Evolutionary conservation across 2,113 vertebrate genomes (phyloP).

Genomic region (Smithornis capensis): DNA sequence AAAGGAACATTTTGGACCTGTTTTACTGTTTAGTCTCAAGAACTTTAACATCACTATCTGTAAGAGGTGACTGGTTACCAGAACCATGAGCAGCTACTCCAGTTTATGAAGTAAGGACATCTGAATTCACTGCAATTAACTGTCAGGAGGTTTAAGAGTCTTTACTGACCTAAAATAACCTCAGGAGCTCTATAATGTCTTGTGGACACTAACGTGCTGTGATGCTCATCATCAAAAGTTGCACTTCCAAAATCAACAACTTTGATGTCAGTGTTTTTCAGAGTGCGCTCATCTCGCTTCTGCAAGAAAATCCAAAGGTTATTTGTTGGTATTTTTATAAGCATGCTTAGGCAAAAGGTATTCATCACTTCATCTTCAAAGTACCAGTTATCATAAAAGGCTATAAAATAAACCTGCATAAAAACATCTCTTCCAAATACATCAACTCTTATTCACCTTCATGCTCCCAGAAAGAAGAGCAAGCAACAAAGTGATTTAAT

Average conservation of each 20-base stretch:
- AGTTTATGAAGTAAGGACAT: not conserved
- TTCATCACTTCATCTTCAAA: not conserved
- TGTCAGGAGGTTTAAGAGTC: not conserved
- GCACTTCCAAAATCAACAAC: constrained; percentile 97
- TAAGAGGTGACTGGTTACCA: not conserved
- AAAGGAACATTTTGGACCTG: not conserved
- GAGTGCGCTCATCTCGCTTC: constrained; percentile 89
- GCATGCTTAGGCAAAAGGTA: not conserved
- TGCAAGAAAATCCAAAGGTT: constrained; percentile 53
- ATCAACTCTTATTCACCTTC: not conserved
- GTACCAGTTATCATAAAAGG: not conserved
- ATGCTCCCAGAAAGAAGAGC: not conserved
- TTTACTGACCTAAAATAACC: constrained; percentile 88
- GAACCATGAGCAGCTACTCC: not conserved
- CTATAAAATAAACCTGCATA: not conserved
- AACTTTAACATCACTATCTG: not conserved
- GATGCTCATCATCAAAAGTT: constrained; percentile 94
- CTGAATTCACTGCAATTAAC: not conserved
- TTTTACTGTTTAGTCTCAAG: not conserved
- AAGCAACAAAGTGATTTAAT: not conserved
- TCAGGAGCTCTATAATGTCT: constrained; percentile 95
- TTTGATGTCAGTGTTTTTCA: constrained; percentile 91
- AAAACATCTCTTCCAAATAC: not conserved
- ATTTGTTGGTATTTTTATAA: not conserved
- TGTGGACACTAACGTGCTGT: constrained; percentile 94